These are phyloP conservation scores for Crossaster papposus DNA, from an alignment of 53 echinoderm and acorn worm genomes.

Conservation along the genomic window DNA sequence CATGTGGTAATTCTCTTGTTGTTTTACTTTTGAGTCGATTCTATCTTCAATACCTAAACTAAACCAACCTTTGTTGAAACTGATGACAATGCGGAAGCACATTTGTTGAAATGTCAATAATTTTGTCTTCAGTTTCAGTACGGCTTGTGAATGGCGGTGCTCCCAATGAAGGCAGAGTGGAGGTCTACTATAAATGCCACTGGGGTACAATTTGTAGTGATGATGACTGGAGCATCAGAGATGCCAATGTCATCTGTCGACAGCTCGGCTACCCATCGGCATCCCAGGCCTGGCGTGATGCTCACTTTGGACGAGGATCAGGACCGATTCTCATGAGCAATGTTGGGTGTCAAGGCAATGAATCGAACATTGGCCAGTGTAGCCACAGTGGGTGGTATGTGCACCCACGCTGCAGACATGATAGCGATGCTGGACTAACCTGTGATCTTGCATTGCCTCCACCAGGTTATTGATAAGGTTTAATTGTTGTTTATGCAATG, in stretches of 20 bases:
- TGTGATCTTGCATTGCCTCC: not conserved
- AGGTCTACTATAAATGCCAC: not conserved
- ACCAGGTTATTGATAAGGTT: not conserved
- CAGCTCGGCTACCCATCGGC: conserved; percentile 53
- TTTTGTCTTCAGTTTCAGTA: not conserved
- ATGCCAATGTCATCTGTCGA: conserved; percentile 57
- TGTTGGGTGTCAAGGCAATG: conserved; percentile 40
- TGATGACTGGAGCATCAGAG: conserved; percentile 1
- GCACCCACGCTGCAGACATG: conserved; percentile 21
- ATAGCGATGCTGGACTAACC: conserved; percentile 51
- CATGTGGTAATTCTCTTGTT: too few species aligned
- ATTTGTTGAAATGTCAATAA: not conserved
- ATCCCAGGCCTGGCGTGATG: not conserved
- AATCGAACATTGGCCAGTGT: conserved; percentile 32
- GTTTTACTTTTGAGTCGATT: too few species aligned
- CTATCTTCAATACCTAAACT: too few species aligned
- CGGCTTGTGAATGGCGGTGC: not conserved
- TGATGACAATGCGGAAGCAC: not conserved
- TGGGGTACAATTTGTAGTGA: not conserved
- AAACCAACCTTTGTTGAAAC: too few species aligned
- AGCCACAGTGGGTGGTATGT: conserved; percentile 16
- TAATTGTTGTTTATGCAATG: not conserved
- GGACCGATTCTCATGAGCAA: conserved; percentile 46
- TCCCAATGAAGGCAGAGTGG: conserved; percentile 2
- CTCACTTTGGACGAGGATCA: conserved; percentile 48